These are phyloP conservation scores for Machaerirhynchus nigripectus DNA, from an alignment of 2,113 vertebrate genomes.

Conservation along the genomic window DNA sequence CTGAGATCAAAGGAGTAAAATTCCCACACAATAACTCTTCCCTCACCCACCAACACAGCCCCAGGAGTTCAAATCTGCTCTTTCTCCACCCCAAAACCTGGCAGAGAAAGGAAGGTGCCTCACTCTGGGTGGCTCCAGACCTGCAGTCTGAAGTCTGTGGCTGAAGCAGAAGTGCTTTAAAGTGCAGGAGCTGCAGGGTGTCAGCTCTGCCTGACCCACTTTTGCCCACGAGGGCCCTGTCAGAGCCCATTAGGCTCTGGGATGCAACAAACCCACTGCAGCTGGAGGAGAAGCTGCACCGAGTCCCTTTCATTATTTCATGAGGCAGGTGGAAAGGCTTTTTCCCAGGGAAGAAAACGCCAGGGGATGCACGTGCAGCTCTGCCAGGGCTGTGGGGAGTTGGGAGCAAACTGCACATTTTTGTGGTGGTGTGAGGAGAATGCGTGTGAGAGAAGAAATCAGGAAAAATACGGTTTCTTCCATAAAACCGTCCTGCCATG, in stretches of 20 bases:
- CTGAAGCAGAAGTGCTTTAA: neutral
- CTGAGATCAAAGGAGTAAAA: neutral
- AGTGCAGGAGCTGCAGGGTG: neutral
- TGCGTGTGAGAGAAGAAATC: neutral
- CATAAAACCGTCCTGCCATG: neutral
- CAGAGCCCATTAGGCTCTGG: neutral
- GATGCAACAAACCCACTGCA: neutral
- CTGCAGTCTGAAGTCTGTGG: neutral
- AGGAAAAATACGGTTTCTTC: too few relatives aligned
- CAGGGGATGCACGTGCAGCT: neutral
- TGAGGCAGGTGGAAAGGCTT: neutral
- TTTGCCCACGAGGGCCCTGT: neutral
- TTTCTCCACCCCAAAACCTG: neutral
- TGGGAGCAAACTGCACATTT: neutral
- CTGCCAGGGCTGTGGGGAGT: neutral
- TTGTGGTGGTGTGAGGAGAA: neutral
- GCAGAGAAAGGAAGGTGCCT: neutral
- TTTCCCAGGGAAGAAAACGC: neutral
- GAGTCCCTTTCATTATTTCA: neutral
- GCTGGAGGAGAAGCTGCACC: neutral
- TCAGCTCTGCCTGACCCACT: conserved; percentile 27
- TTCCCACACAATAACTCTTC: neutral
- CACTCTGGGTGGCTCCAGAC: neutral
- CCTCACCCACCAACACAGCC: neutral
- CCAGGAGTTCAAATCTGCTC: neutral